A percentile compares a stretch with the other conserved stretches of the same genome.
These are phyloP conservation scores for Ricordea florida DNA, from an alignment of 92 coral and sea anemone species.

Conservation along the genomic window DNA sequence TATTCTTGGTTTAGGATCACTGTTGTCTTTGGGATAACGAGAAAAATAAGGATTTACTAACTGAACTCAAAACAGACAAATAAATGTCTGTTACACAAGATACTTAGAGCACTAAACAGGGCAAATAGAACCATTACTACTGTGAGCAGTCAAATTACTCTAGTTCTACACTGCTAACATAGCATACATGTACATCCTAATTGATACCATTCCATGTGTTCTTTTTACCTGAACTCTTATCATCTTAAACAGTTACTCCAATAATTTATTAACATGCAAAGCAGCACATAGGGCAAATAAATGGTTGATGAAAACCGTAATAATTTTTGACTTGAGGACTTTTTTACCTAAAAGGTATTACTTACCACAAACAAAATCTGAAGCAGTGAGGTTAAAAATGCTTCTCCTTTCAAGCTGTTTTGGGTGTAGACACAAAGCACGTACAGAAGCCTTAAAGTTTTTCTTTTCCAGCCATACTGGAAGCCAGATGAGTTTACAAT, in stretches of 20 bases:
- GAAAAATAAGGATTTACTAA: not conserved
- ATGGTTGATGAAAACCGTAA: not conserved
- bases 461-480: constrained; percentile 54
- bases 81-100: too few species aligned
- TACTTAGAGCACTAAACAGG: too few species aligned
- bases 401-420: constrained; percentile 63
- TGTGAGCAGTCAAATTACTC: too few species aligned
- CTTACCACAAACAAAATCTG: constrained; percentile 85
- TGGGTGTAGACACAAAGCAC: constrained; percentile 73
- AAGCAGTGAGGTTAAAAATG: constrained; percentile 65
- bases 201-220: too few species aligned
- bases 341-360: not conserved
- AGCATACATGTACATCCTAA: too few species aligned
- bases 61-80: too few species aligned
- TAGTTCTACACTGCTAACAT: too few species aligned
- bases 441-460: constrained; percentile 11
- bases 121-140: too few species aligned
- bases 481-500: constrained; percentile 82
- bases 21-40: constrained; percentile 29
- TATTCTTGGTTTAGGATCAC: constrained; percentile 74
- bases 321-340: not conserved
- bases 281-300: too few species aligned
- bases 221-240: too few species aligned
- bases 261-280: not conserved
- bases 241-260: too few species aligned